phyloP scores from a whole-genome alignment of 1,140 invertebrate genomes.

The Sitobion miscanthi region DNA sequence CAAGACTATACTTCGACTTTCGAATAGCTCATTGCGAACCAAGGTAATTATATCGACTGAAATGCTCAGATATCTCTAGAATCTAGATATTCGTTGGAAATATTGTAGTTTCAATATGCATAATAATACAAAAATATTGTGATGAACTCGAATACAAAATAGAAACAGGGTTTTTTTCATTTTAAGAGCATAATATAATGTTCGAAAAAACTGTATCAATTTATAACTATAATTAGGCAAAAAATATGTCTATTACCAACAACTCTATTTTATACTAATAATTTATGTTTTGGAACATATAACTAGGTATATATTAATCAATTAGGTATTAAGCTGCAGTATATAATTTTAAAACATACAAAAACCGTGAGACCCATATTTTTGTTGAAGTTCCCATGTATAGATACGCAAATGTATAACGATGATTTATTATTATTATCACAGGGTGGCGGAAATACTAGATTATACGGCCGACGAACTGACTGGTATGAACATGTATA shows the following conservation, averaged over 20 bases:
- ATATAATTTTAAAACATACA: neutral
- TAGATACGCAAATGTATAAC: conserved; percentile 6
- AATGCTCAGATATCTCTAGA: neutral
- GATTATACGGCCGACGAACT: conserved; percentile 93
- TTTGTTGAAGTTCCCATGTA: neutral
- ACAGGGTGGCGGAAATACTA: conserved; percentile 87
- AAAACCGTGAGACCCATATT: neutral
- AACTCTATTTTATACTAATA: neutral
- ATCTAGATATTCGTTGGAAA: neutral
- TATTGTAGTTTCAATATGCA: neutral
- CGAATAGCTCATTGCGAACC: conserved; percentile 96
- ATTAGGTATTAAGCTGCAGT: neutral
- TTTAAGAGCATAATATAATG: neutral
- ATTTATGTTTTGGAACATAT: neutral
- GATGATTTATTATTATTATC: neutral
- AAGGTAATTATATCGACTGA: conserved; percentile 70
- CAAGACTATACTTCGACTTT: conserved; percentile 93
- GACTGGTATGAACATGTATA: conserved; percentile 91
- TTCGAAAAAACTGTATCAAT: neutral
- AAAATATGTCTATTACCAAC: neutral
- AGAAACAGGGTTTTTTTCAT: too few relatives aligned
- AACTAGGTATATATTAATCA: too few relatives aligned
- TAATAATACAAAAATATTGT: neutral
- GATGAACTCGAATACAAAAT: too few relatives aligned
- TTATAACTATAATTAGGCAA: neutral